These are phyloP conservation scores for Sander vitreus DNA, from an alignment of 2,113 vertebrate genomes.

Conservation along the genomic window DNA sequence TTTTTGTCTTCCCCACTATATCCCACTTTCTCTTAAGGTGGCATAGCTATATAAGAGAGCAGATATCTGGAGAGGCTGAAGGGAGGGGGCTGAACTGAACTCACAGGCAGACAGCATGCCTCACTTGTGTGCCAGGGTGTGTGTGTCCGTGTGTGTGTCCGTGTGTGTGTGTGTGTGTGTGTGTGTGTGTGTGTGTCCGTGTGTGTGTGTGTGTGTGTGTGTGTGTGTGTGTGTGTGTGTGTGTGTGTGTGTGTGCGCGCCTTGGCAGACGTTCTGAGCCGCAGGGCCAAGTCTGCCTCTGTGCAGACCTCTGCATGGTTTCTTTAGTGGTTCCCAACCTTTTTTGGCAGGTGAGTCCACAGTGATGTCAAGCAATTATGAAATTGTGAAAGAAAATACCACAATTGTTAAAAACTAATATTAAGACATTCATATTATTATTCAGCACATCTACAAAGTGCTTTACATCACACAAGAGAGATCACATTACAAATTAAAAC, in stretches of 20 bases:
- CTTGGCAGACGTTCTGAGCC: slow-evolving; percentile 18
- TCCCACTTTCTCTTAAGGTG: slow-evolving; percentile 5
- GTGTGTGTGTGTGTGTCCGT: slow-evolving; percentile 10
- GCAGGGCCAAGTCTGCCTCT: slow-evolving; percentile 39
- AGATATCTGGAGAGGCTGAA: slow-evolving; percentile 21
- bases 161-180: slow-evolving; percentile 18
- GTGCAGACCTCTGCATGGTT: slow-evolving; percentile 22
- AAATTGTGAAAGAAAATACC: no score
- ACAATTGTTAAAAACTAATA: slow-evolving; percentile 8
- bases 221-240: slow-evolving; percentile 26
- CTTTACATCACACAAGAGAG: slow-evolving; percentile 12
- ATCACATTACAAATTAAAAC: not conserved
- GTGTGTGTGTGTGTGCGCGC: slow-evolving; percentile 17
- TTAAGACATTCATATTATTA: slow-evolving; percentile 16
- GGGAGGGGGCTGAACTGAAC: slow-evolving; percentile 14
- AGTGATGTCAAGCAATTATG: slow-evolving; percentile 18
- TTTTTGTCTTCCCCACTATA: not conserved
- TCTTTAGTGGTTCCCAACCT: slow-evolving; percentile 29
- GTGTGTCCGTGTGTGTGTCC: slow-evolving; percentile 21
- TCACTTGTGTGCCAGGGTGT: slow-evolving; percentile 24
- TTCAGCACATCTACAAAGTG: slow-evolving; percentile 10
- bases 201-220: slow-evolving; percentile 25
- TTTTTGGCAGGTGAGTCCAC: slow-evolving; percentile 27
- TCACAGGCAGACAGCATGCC: slow-evolving; percentile 35
- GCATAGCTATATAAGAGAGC: slow-evolving; percentile 2